Percentiles rank a stretch among this genome's conserved stretches.
Evolutionary conservation across 1,140 invertebrate species (phyloP).

Genomic region (Idris sp.): DNA sequence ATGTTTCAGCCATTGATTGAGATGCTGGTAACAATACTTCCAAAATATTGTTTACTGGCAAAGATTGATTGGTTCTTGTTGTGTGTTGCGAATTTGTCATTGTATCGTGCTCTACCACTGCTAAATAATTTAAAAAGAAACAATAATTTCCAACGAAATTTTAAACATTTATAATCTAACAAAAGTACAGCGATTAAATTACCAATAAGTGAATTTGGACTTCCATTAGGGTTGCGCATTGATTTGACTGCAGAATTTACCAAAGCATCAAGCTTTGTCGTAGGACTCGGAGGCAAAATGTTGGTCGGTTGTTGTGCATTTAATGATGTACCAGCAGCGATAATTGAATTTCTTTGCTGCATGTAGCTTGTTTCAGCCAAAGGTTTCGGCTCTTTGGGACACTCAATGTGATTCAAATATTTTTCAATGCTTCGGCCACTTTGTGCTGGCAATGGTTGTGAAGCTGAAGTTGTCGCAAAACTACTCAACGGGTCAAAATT

Average conservation of each 20-base stretch:
- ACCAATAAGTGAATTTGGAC: slow-evolving; percentile 69
- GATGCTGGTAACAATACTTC: slow-evolving; percentile 77
- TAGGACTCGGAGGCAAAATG: slow-evolving; percentile 76
- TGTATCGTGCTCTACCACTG: slow-evolving; percentile 65
- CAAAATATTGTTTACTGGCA: slow-evolving; percentile 76
- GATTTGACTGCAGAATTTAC: slow-evolving; percentile 82
- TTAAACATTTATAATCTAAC: too few species aligned
- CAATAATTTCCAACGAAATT: too few species aligned
- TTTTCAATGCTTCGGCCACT: slow-evolving; percentile 81
- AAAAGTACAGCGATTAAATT: too few species aligned
- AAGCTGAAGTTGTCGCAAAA: slow-evolving; percentile 67
- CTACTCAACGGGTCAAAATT: slow-evolving; percentile 68
- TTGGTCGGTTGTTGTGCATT: slow-evolving; percentile 75
- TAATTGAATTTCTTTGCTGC: slow-evolving; percentile 78
- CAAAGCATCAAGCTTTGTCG: slow-evolving; percentile 81
- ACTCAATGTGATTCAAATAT: slow-evolving; percentile 80
- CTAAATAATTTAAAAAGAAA: slow-evolving; percentile 1
- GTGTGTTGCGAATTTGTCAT: slow-evolving; percentile 67
- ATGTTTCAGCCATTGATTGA: slow-evolving; percentile 59
- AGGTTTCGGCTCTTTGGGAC: slow-evolving; percentile 65
- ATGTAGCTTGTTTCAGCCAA: slow-evolving; percentile 70
- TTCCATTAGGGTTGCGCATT: slow-evolving; percentile 66
- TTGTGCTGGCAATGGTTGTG: slow-evolving; percentile 78
- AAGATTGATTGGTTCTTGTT: slow-evolving; percentile 72
- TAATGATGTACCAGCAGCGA: slow-evolving; percentile 70